Percentiles rank a stretch among this genome's conserved stretches.
phyloP scores from a whole-genome alignment of 2,113 vertebrate species.

The Peromyscus maniculatus region DNA sequence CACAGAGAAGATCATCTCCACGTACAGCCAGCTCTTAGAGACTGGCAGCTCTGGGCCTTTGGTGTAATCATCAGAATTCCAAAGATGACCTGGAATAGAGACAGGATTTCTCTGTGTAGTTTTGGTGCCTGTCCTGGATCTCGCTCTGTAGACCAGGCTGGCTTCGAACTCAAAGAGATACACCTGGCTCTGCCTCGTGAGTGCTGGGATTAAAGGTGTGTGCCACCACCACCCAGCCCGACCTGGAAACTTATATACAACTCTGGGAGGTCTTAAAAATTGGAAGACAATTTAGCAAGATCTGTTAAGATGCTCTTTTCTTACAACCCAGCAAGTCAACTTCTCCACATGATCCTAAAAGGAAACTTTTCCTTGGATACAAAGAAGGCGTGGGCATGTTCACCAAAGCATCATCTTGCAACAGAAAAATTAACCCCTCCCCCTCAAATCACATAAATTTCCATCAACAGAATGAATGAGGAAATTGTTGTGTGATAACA shows the following conservation, averaged over 20 bases:
- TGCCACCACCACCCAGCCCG: not conserved
- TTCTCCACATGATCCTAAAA: not conserved
- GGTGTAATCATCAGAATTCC: not conserved
- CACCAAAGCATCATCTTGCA: not conserved
- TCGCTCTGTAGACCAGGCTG: no score
- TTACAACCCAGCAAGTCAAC: conserved; percentile 13
- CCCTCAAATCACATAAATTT: conserved; percentile 21
- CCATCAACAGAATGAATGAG: conserved; percentile 51
- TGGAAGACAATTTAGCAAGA: conserved; percentile 32
- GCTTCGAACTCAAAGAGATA: no score
- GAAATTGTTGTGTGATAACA: conserved; percentile 36
- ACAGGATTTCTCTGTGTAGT: no score
- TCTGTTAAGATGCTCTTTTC: not conserved
- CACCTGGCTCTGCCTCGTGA: no score
- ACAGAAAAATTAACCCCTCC: not conserved
- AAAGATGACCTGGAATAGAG: not conserved
- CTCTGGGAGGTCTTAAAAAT: not conserved
- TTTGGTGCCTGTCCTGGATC: no score
- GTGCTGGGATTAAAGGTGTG: no score
- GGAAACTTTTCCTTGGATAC: not conserved
- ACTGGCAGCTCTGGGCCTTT: not conserved
- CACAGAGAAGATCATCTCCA: not conserved
- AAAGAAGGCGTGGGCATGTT: not conserved
- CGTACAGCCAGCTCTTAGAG: not conserved
- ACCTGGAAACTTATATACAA: not conserved